phyloP scores from a whole-genome alignment of 2,113 vertebrate genomes.

The Lepidothrix coronata region DNA sequence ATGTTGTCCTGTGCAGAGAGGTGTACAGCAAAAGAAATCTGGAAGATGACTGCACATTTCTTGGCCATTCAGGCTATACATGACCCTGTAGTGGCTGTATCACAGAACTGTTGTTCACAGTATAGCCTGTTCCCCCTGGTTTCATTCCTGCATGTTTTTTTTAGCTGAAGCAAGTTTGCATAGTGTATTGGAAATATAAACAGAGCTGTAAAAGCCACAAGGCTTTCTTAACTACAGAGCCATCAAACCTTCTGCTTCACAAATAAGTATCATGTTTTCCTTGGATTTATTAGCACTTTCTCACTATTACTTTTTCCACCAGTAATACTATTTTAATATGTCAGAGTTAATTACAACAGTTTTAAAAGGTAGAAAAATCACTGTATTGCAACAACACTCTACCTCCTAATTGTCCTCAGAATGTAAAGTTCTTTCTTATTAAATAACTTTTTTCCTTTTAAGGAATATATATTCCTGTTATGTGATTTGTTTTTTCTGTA shows the following conservation, averaged over 20 bases:
- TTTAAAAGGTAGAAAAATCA: background rate
- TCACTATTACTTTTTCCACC: slow-evolving; percentile 27
- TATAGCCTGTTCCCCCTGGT: background rate
- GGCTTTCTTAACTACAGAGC: background rate
- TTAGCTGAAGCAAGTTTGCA: slow-evolving; percentile 28
- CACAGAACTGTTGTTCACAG: background rate
- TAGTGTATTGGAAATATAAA: slow-evolving; percentile 55
- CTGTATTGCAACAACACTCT: background rate
- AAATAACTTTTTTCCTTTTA: background rate
- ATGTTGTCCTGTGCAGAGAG: background rate
- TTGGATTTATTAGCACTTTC: slow-evolving; percentile 49
- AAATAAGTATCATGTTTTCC: slow-evolving; percentile 39
- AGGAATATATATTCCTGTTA: background rate
- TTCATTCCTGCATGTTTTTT: background rate
- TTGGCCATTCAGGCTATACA: background rate
- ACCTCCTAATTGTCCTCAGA: background rate
- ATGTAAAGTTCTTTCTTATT: background rate
- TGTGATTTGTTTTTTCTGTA: background rate
- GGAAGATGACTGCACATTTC: background rate
- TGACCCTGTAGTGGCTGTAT: background rate
- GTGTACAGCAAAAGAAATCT: background rate
- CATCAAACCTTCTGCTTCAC: slow-evolving; percentile 23
- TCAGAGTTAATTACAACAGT: background rate
- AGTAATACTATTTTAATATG: slow-evolving; percentile 11
- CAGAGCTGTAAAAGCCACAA: slow-evolving; percentile 23